Percentiles rank a stretch among this genome's conserved stretches.
phyloP scores from a whole-genome alignment of 2,797 vertebrate genomes.

The Pachyuromys duprasi region DNA sequence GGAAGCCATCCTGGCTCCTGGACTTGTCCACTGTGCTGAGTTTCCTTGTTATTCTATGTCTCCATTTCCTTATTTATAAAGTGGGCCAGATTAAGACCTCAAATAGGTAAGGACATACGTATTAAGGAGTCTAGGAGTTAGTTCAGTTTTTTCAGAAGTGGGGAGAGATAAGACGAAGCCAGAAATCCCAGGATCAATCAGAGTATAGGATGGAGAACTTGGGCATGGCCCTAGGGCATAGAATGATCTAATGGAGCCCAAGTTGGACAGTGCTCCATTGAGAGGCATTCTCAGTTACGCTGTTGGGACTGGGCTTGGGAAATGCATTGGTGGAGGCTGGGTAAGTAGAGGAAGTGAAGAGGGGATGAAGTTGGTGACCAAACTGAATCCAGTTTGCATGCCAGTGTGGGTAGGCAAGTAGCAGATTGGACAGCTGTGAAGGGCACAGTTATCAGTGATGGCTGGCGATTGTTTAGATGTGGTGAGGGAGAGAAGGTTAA shows the following conservation, averaged over 20 bases:
- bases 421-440: not conserved
- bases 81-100: not conserved
- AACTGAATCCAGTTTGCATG: not conserved
- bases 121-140: not conserved
- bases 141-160: not conserved
- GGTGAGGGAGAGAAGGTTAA: not conserved
- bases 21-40: not conserved
- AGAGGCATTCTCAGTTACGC: not conserved
- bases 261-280: not conserved
- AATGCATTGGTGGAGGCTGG: not conserved
- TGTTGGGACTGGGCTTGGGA: not conserved
- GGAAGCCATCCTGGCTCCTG: not conserved
- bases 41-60: not conserved
- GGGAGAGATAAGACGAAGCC: not conserved
- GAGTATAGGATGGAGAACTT: not conserved
- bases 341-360: not conserved
- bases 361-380: not conserved
- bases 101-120: not conserved
- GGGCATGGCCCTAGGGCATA: not conserved
- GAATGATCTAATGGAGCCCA: not conserved
- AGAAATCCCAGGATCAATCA: not conserved
- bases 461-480: not conserved
- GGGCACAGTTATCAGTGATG: not conserved
- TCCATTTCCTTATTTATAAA: constrained; percentile 47
- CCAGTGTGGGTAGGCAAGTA: not conserved